Conservation (phyloP, 1,140 invertebrate genomes). For the Anoplophora glabripennis region DNA sequence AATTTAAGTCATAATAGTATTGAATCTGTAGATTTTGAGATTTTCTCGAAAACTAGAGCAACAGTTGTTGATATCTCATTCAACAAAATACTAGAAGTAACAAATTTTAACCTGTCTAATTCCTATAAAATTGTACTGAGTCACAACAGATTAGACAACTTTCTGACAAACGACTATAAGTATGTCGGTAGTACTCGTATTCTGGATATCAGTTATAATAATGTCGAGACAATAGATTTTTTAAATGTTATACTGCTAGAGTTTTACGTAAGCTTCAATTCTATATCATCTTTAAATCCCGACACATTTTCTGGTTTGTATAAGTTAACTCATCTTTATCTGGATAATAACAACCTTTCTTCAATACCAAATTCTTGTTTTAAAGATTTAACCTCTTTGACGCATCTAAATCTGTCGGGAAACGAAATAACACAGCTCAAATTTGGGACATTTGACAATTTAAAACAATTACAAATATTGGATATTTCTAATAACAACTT, state of each 20-base stretch:
- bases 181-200: too few species aligned
- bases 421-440: background rate
- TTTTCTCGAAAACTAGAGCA: too few species aligned
- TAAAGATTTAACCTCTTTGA: background rate
- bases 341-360: slow-evolving; percentile 1
- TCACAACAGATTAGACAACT: too few species aligned
- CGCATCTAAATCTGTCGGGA: background rate
- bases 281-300: background rate
- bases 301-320: background rate
- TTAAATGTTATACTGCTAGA: background rate
- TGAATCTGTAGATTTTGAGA: too few species aligned
- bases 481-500: slow-evolving; percentile 1
- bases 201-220: too few species aligned
- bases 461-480: background rate
- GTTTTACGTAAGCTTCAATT: background rate
- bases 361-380: background rate
- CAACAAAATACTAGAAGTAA: too few species aligned
- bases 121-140: too few species aligned
- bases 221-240: too few species aligned
- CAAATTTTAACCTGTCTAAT: too few species aligned
- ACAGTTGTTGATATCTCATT: too few species aligned
- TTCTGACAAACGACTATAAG: too few species aligned
- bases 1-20: too few species aligned
- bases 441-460: background rate
- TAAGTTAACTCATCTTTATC: background rate